Evolutionary conservation across 2,113 vertebrate genomes (phyloP).

Genomic region (Ranitomeya variabilis): DNA sequence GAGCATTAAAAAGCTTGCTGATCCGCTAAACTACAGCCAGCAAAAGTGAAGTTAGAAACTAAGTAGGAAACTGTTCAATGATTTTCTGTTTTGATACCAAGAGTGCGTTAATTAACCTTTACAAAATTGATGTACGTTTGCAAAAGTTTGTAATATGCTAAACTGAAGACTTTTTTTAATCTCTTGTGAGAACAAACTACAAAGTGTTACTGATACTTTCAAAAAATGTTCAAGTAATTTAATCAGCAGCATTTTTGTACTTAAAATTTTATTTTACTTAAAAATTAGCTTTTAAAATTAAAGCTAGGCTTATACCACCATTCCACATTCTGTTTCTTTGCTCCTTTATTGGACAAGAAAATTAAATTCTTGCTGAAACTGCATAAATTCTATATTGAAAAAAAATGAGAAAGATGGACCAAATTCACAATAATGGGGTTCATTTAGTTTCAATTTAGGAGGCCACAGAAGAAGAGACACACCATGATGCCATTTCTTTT

Average conservation of each 20-base stretch:
- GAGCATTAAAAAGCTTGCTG: slow-evolving; percentile 27
- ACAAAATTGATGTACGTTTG: slow-evolving; percentile 10
- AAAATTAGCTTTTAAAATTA: no score
- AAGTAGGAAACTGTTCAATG: slow-evolving; percentile 36
- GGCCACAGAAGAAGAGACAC: no score
- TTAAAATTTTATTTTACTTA: no score
- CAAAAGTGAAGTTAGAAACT: slow-evolving; percentile 40
- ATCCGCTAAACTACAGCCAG: slow-evolving; percentile 40
- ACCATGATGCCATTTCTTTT: no score
- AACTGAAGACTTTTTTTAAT: background rate
- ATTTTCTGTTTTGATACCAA: slow-evolving; percentile 43
- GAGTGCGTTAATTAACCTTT: slow-evolving; percentile 44
- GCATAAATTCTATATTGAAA: no score
- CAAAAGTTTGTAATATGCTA: slow-evolving; percentile 18
- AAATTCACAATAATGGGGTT: no score
- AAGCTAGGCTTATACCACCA: no score
- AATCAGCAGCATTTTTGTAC: background rate
- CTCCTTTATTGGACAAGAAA: no score
- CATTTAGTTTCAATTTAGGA: no score
- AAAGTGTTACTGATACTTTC: background rate
- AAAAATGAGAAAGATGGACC: no score
- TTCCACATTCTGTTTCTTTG: no score
- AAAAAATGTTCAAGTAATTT: background rate
- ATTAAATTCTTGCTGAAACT: no score
- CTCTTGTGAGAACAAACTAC: background rate